phyloP scores from a whole-genome alignment of 2,888 invertebrate species.

The Hyalella azteca region DNA sequence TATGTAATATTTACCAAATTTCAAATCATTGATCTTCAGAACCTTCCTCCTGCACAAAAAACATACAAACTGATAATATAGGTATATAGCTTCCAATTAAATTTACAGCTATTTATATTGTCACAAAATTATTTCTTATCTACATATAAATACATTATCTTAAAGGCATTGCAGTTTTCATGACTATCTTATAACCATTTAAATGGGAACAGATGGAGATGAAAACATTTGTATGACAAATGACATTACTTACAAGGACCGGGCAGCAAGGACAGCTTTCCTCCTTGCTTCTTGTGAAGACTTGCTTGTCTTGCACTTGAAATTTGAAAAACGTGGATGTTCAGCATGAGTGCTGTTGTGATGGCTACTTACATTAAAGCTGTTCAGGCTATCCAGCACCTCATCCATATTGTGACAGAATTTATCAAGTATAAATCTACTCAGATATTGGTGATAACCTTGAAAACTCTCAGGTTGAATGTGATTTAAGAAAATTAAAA shows the following conservation, averaged over 20 bases:
- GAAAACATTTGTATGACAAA: background rate
- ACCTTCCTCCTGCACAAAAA: too few species aligned
- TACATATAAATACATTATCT: too few species aligned
- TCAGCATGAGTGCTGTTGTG: slow-evolving; percentile 51
- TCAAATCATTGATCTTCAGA: too few species aligned
- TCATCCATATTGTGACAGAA: slow-evolving; percentile 47
- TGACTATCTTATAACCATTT: too few species aligned
- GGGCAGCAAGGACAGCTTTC: slow-evolving; percentile 44
- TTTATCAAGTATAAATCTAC: background rate
- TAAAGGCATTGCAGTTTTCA: too few species aligned
- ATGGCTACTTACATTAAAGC: slow-evolving; percentile 43
- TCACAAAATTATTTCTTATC: too few species aligned
- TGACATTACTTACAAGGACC: slow-evolving; percentile 49
- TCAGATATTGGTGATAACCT: background rate
- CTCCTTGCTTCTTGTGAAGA: slow-evolving; percentile 51
- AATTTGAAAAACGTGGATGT: slow-evolving; percentile 50
- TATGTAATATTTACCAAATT: too few species aligned
- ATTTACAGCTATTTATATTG: too few species aligned
- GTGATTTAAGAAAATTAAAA: too few species aligned
- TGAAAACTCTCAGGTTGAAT: too few species aligned
- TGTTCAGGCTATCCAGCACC: slow-evolving; percentile 41
- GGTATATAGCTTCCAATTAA: too few species aligned
- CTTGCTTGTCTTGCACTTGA: slow-evolving; percentile 45
- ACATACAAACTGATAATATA: too few species aligned
- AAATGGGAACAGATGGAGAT: background rate